Evolutionary conservation across 2,797 vertebrate genomes (phyloP).

Genomic region (Danio kyathit): DNA sequence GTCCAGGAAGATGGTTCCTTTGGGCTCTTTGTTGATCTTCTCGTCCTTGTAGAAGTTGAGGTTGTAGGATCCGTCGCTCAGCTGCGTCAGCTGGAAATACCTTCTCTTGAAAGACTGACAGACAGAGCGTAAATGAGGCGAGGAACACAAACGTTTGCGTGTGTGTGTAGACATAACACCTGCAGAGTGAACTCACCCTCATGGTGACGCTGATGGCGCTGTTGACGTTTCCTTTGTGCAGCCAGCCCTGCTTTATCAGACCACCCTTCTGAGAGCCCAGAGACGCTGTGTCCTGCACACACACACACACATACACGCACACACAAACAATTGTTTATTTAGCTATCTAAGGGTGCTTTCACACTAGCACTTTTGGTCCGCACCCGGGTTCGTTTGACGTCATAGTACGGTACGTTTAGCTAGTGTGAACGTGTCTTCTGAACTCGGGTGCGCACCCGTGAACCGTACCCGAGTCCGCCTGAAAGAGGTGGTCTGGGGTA

Average conservation of each 20-base stretch:
- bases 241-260: conserved; percentile 96
- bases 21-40: conserved; percentile 98
- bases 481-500: no score
- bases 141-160: not conserved
- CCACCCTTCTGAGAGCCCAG: conserved; percentile 97
- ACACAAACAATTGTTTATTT: no score
- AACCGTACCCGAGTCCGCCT: no score
- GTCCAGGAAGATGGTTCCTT: conserved; percentile 98
- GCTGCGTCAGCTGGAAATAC: conserved; percentile 97
- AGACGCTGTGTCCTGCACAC: conserved; percentile 91
- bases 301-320: conserved; percentile 35
- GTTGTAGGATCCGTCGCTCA: conserved; percentile 97
- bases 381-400: no score
- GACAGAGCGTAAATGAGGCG: conserved; percentile 15
- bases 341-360: no score
- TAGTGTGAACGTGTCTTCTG: no score
- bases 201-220: conserved; percentile 98
- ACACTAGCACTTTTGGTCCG: no score
- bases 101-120: conserved; percentile 96
- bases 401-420: no score
- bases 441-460: no score
- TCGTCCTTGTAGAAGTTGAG: conserved; percentile 99
- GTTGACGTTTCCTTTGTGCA: conserved; percentile 99
- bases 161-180: not conserved
- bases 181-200: conserved; percentile 83